These are phyloP conservation scores for Calosoma granatense DNA, from an alignment of 1,140 invertebrate species.

Conservation along the genomic window DNA sequence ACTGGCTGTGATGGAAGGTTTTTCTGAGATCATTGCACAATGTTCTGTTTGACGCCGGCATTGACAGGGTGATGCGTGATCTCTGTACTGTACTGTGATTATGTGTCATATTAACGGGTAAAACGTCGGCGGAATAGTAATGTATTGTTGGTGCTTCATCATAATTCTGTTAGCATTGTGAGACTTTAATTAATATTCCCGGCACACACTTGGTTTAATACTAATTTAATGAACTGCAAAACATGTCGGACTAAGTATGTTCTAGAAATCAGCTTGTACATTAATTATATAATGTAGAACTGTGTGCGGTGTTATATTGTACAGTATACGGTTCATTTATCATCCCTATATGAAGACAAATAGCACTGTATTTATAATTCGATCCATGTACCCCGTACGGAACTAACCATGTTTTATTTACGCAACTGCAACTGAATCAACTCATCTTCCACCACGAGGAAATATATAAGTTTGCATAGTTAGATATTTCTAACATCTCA, in stretches of 20 bases:
- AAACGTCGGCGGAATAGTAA: slow-evolving; percentile 1
- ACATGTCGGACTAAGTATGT: neutral
- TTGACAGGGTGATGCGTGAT: too few species aligned
- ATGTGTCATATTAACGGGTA: slow-evolving; percentile 1
- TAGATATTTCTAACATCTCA: too few species aligned
- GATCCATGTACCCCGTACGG: too few species aligned
- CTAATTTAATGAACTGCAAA: slow-evolving; percentile 6
- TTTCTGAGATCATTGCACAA: too few species aligned
- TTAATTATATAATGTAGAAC: neutral
- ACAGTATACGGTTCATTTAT: too few species aligned
- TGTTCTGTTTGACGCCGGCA: too few species aligned
- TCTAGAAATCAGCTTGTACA: neutral
- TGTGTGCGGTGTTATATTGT: too few species aligned
- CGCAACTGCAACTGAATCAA: too few species aligned
- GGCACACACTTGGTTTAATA: neutral
- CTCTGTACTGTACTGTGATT: neutral
- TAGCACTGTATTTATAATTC: too few species aligned
- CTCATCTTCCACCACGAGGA: neutral
- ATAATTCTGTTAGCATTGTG: slow-evolving; percentile 6
- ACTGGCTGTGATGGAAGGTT: too few species aligned
- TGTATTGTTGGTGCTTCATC: slow-evolving; percentile 3
- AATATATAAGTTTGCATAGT: neutral
- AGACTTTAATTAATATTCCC: slow-evolving; percentile 7
- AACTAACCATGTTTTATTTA: too few species aligned
- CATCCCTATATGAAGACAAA: too few species aligned